phyloP scores from a whole-genome alignment of 2,113 vertebrate genomes.

The Corythaeola cristata region DNA sequence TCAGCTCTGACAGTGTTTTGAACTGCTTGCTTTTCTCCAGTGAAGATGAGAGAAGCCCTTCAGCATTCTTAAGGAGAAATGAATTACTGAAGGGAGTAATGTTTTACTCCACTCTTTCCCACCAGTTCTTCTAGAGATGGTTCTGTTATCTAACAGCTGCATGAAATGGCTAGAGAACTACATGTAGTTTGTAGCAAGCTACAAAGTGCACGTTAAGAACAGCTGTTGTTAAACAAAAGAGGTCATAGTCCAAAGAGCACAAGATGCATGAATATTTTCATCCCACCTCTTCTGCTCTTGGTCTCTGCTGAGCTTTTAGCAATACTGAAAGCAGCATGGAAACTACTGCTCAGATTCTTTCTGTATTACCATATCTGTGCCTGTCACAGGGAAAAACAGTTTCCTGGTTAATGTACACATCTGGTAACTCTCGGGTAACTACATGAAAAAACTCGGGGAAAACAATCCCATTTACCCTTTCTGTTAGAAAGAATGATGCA shows the following conservation, averaged over 20 bases:
- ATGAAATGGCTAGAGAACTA: background rate
- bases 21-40: background rate
- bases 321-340: background rate
- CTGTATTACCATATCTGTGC: background rate
- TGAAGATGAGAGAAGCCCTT: background rate
- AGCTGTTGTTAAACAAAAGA: background rate
- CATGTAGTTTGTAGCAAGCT: background rate
- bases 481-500: background rate
- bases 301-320: background rate
- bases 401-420: background rate
- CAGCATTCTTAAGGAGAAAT: background rate
- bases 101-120: background rate
- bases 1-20: conserved; percentile 17
- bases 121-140: background rate
- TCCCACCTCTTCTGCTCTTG: background rate
- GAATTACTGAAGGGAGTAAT: background rate
- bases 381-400: background rate
- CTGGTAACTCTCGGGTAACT: background rate
- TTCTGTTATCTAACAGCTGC: background rate
- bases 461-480: conserved; percentile 5
- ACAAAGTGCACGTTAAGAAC: background rate
- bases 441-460: background rate
- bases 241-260: background rate
- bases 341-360: background rate
- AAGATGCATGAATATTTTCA: background rate